Base-by-base conservation (phyloP, 2,888 invertebrate genomes). In the Lymantria monacha region DNA sequence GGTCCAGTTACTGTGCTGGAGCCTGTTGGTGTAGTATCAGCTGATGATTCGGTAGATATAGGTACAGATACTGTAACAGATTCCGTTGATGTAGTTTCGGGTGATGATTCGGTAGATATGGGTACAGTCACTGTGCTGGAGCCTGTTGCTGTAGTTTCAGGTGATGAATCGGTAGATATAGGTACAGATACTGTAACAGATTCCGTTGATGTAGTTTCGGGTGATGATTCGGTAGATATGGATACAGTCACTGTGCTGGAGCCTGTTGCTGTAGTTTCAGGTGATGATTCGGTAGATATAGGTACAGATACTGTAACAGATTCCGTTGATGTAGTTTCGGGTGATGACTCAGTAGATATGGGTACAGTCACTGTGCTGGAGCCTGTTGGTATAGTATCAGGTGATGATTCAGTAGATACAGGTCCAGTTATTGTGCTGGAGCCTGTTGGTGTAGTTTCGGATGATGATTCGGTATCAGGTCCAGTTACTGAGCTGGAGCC, bases 401-500 rank as follows among this genome's bases (percentile, higher is more conserved):
- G 46, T 10, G 56, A 36, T 0, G 40, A 8, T 12, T 38, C 38
- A 1, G 38, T 38, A 8, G 38, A 8, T 38, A 12, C 2, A 8
- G 48, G 14, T 45, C 45, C 57, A 30, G 10, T 44, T 0, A 53
- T 48, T 12, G 56, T 22, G 22, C 3, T 33, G 0, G 41, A 15
- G 1, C 15, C 42, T 15, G 42, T 15, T 14, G 57, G 45, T 13
- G 48, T 44, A 1, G 42, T 0, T 0, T 41, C 53, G 9, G 49
- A 45, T 13, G 41, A n/a, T 12, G 38, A 7, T 7, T 36, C 36
- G 10, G 48, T 14, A 15, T 3, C 7, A 3, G 42, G 9, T 22
- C 44, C 51, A 30, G 46, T 38, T 7, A 11, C 30, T 0, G 50
- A 52, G 0, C 56, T 53, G 0, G 49, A 30, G 11, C 53, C 55